Evolutionary conservation across 2,113 vertebrate species (phyloP), one percentile per base, ranked within the genome.

Genomic region (Echinops telfairi): DNA sequence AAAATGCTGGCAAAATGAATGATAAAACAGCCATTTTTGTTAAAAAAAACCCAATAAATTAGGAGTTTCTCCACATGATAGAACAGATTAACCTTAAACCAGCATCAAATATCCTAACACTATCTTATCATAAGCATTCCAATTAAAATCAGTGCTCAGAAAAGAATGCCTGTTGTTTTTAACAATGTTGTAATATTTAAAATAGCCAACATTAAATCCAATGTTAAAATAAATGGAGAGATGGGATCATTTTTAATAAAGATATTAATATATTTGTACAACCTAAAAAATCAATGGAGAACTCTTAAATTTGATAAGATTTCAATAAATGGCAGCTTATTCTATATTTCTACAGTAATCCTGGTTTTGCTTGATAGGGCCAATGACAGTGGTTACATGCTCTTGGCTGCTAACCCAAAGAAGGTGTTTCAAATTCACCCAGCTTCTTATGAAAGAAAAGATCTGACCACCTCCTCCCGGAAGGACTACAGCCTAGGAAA

Each of bases 81-180:
- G 86, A 90, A 14, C 40, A 57, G 19, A 53, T 53, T 53, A 53
- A 53, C 47, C 47, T 47, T 53, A 33, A 93, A 47, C 2, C 27
- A 79, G 38, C 36, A 79, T 4, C 64, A 79, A 70, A 75, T 40
- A 78, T 70, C 11, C 22, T 66, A 17, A 6, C 64, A 64, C 60
- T 68, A 58, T 31, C 33, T 62, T 77, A 15, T 16, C 38, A 36
- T 29, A 83, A 38, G 6, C 3, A 47, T 84, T 68, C 20, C 3
- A 68, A 36, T 62, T 75, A 68, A 90, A 94, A 43, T 60, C 33
- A 90, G 43, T 53, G 33, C 57, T 60, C 83, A 76, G 60, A 29
- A 6, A 80, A 58, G 11, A 84, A 76, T 36, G 58, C 2, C 10
- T 91, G 16, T 77, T 43, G n/a, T 27, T 80, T 71, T 38, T 83